These are phyloP conservation scores for Lepus townsendii DNA, from an alignment of 2,797 vertebrate species.

Conservation along the genomic window DNA sequence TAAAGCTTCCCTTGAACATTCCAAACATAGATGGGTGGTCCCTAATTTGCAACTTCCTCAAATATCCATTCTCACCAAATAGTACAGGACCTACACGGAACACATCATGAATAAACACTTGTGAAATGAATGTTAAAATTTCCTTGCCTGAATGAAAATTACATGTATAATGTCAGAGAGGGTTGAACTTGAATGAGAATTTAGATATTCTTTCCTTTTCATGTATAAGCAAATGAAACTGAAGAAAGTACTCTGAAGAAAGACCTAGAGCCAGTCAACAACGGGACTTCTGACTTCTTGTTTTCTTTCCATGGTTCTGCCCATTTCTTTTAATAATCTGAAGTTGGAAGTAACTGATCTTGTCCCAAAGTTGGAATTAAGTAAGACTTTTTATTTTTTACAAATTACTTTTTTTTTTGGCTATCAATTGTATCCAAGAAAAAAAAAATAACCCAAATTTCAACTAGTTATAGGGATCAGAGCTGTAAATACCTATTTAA, in stretches of 20 bases:
- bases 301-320: background rate
- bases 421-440: background rate
- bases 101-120: background rate
- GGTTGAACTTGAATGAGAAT: background rate
- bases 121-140: constrained; percentile 14
- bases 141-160: constrained; percentile 38
- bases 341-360: background rate
- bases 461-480: background rate
- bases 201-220: background rate
- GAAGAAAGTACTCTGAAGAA: background rate
- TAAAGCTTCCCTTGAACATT: background rate
- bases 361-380: background rate
- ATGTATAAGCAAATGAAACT: background rate
- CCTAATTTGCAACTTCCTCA: background rate
- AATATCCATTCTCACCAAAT: background rate
- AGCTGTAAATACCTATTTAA: background rate
- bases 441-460: constrained; percentile 42
- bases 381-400: background rate
- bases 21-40: background rate
- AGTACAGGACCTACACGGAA: background rate
- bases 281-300: background rate
- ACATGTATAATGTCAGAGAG: background rate
- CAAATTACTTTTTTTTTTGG: background rate
- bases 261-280: background rate
- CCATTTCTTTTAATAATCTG: background rate